These are phyloP conservation scores for fruit fly (Drosophila melanogaster) DNA, from an alignment of 1,140 invertebrate genomes.

Conservation along the genomic window DNA sequence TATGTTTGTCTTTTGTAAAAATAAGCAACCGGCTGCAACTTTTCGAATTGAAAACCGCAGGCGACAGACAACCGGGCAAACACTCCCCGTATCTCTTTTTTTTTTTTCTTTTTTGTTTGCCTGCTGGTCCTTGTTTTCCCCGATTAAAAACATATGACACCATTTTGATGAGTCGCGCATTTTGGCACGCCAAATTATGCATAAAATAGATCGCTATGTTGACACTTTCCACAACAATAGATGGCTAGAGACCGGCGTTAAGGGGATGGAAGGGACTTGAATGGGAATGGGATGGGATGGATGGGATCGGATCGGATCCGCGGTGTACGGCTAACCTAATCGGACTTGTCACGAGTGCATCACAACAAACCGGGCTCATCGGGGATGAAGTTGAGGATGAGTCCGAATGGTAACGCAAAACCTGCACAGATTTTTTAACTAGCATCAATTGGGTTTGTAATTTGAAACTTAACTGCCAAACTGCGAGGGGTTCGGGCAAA, in stretches of 20 bases:
- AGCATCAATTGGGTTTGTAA: constrained; percentile 61
- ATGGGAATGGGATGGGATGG: constrained; percentile 1
- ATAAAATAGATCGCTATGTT: constrained; percentile 70
- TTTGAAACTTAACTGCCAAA: constrained; percentile 39
- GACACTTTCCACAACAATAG: constrained; percentile 47
- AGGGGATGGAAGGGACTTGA: background rate
- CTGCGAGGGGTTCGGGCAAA: constrained; percentile 15
- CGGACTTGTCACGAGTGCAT: constrained; percentile 74
- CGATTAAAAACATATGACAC: constrained; percentile 79
- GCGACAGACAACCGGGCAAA: constrained; percentile 1
- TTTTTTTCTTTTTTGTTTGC: background rate
- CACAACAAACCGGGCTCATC: constrained; percentile 52
- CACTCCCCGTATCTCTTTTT: background rate
- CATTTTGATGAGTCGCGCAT: constrained; percentile 62
- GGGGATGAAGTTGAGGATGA: constrained; percentile 15
- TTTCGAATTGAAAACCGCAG: constrained; percentile 4
- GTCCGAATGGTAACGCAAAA: constrained; percentile 7
- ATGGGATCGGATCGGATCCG: background rate
- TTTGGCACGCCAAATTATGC: constrained; percentile 66
- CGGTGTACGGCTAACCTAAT: constrained; percentile 43
- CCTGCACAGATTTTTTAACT: constrained; percentile 54
- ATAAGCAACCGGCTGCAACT: background rate
- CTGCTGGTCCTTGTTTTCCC: constrained; percentile 16
- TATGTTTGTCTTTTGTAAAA: background rate
- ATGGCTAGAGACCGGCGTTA: background rate